A percentile compares a stretch with the other conserved stretches of the same genome.
Conservation (phyloP, 2,888 invertebrate genomes). For the Cataglyphis rosenhaueri region DNA sequence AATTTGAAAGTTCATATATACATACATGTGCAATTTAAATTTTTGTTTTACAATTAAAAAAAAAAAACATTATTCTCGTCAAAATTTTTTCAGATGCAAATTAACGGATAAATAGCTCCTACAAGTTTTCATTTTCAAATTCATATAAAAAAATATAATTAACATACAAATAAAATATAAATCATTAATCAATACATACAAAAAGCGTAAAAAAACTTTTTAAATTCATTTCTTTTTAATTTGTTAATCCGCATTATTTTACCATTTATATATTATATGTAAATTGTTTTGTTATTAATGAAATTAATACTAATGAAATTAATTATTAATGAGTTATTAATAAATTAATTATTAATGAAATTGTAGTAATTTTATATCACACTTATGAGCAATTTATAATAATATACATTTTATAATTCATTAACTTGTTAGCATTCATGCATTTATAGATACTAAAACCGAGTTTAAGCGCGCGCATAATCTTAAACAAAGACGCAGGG, state of each 20-base stretch:
- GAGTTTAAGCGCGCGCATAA: conserved; percentile 3
- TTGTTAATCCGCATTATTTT: background rate
- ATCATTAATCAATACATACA: background rate
- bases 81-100: background rate
- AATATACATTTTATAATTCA: background rate
- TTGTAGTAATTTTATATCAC: background rate
- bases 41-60: conserved; percentile 7
- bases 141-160: background rate
- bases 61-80: background rate
- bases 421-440: background rate
- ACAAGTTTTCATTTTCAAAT: background rate
- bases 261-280: background rate
- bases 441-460: background rate
- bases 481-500: background rate
- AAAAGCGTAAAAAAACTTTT: background rate
- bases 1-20: background rate
- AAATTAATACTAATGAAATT: background rate
- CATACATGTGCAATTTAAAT: background rate
- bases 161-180: background rate
- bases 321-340: background rate
- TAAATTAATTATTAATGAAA: background rate
- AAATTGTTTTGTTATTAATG: background rate
- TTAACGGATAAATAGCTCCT: background rate
- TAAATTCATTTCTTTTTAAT: background rate
- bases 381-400: background rate